These are phyloP conservation scores for Temnothorax longispinosus DNA, from an alignment of 1,140 invertebrate species.

Conservation along the genomic window DNA sequence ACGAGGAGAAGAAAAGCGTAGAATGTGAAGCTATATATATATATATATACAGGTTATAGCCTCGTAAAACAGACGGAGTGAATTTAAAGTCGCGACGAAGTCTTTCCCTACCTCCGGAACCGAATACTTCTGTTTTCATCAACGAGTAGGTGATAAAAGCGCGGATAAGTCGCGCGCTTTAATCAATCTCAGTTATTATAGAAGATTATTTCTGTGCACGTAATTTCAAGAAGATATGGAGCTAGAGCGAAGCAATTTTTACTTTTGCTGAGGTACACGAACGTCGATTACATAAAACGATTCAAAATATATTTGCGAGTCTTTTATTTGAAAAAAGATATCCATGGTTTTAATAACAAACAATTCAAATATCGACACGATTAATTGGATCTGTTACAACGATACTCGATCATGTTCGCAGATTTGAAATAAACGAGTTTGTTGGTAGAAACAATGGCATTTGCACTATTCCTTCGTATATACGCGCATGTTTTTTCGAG, in stretches of 20 bases:
- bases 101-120: neutral
- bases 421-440: conserved; percentile 32
- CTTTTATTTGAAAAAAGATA: neutral
- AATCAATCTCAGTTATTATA: conserved; percentile 57
- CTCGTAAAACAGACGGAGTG: conserved; percentile 73
- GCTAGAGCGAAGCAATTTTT: neutral
- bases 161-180: conserved; percentile 45
- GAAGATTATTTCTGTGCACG: neutral
- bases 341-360: neutral
- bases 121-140: conserved; percentile 41
- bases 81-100: conserved; percentile 67
- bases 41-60: conserved; percentile 41
- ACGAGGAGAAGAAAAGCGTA: conserved; percentile 8
- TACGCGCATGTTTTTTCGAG: neutral
- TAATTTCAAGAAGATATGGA: neutral
- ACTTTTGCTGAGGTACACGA: neutral
- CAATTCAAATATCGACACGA: conserved; percentile 22
- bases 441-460: neutral
- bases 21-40: neutral
- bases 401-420: conserved; percentile 19
- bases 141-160: conserved; percentile 1
- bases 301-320: neutral
- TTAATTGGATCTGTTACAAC: conserved; percentile 38
- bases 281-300: conserved; percentile 6
- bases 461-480: neutral